A percentile compares a stretch with the other conserved stretches of the same genome.
These are phyloP conservation scores for Homalodisca vitripennis DNA, from an alignment of 1,140 invertebrate species.

Conservation along the genomic window DNA sequence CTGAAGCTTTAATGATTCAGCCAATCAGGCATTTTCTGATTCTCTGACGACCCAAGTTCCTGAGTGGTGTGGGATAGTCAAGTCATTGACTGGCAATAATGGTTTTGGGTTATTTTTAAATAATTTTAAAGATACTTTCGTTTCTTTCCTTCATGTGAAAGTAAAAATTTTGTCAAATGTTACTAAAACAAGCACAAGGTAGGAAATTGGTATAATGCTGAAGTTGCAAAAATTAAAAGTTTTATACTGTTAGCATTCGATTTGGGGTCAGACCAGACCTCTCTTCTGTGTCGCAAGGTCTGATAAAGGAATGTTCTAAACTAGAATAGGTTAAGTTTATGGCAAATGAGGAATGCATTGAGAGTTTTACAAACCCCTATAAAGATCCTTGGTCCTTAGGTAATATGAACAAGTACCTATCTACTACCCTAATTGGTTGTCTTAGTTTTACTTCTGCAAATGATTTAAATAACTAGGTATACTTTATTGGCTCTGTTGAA, in stretches of 20 bases:
- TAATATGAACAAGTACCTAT: background rate
- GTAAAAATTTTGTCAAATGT: background rate
- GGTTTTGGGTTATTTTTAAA: too few relatives aligned
- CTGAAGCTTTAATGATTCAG: too few relatives aligned
- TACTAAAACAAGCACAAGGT: background rate
- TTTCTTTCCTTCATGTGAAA: background rate
- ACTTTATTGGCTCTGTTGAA: background rate
- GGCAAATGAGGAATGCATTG: background rate
- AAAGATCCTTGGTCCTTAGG: background rate
- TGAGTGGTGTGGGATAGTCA: too few relatives aligned
- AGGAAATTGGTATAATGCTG: background rate
- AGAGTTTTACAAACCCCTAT: background rate
- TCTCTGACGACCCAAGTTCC: too few relatives aligned
- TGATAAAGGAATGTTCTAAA: background rate
- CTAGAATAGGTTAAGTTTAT: background rate
- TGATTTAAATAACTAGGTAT: background rate
- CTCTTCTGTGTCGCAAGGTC: background rate
- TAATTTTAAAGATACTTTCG: background rate
- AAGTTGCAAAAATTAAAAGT: background rate
- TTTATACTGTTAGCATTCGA: background rate
- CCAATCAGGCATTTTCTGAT: too few relatives aligned
- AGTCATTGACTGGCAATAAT: too few relatives aligned
- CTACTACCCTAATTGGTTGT: background rate
- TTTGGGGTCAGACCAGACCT: background rate
- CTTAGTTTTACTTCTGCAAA: too few relatives aligned